phyloP scores from a whole-genome alignment of 2,113 vertebrate species.

The Gymnocephalus cernua region DNA sequence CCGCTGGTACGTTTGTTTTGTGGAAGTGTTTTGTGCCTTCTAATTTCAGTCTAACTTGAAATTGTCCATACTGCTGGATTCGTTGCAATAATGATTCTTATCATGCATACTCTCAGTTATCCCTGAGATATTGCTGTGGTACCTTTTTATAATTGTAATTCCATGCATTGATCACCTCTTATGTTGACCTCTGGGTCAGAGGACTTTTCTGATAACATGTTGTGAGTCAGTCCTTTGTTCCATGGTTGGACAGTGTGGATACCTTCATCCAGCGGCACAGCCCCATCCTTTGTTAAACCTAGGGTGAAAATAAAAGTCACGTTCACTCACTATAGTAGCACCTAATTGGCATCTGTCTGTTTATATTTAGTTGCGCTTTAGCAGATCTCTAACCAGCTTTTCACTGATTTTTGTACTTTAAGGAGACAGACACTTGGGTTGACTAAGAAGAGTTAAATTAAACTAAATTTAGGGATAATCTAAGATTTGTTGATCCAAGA shows the following conservation, averaged over 20 bases:
- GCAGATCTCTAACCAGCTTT: background rate
- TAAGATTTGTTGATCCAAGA: background rate
- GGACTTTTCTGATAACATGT: background rate
- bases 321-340: background rate
- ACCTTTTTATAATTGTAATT: background rate
- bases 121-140: background rate
- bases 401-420: background rate
- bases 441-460: background rate
- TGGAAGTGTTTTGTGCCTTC: background rate
- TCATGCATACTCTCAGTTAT: background rate
- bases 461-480: background rate
- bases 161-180: background rate
- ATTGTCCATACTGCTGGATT: background rate
- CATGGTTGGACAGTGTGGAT: background rate
- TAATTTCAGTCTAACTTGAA: background rate
- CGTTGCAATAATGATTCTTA: background rate
- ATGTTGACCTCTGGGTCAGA: constrained; percentile 1
- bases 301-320: background rate
- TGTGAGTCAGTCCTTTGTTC: constrained; percentile 18
- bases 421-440: background rate
- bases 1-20: background rate
- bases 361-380: background rate
- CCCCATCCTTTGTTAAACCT: constrained; percentile 15
- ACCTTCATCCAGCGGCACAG: background rate
- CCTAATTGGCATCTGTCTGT: background rate